These are phyloP conservation scores for Drosophila meridiana DNA, from an alignment of 2,888 invertebrate species.

Conservation along the genomic window DNA sequence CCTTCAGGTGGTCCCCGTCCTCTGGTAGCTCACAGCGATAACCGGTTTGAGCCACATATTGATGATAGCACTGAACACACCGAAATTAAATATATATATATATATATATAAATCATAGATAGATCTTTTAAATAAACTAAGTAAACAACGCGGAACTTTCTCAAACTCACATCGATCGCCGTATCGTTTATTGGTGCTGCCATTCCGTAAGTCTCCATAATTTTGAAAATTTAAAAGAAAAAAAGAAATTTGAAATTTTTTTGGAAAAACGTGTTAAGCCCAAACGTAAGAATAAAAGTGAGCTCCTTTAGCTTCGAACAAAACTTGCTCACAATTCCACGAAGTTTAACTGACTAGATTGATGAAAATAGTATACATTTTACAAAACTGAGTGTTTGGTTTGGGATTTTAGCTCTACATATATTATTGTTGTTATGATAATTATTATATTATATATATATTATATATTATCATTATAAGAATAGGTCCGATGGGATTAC, in stretches of 20 bases:
- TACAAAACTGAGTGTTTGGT: constrained; percentile 8
- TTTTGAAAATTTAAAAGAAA: constrained; percentile 25
- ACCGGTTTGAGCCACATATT: constrained; percentile 28
- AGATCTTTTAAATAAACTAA: no score
- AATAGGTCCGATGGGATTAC: no score
- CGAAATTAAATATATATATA: neutral
- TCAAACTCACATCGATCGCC: constrained; percentile 15
- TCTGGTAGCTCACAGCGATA: constrained; percentile 19
- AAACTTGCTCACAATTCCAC: neutral
- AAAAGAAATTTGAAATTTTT: constrained; percentile 21
- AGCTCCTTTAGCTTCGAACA: neutral
- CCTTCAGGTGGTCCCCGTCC: constrained; percentile 5
- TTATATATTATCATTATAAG: no score
- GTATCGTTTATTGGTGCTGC: constrained; percentile 26
- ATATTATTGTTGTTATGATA: no score
- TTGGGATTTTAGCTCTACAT: no score
- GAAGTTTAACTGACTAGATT: constrained; percentile 13
- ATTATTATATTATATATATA: no score
- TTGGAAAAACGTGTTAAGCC: constrained; percentile 5
- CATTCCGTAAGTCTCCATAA: constrained; percentile 39
- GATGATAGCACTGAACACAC: constrained; percentile 23
- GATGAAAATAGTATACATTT: neutral
- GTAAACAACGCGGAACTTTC: neutral
- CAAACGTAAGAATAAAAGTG: constrained; percentile 8
- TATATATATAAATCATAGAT: neutral